Conservation (phyloP, 2,888 invertebrate genomes). For the Plagodis pulveraria region DNA sequence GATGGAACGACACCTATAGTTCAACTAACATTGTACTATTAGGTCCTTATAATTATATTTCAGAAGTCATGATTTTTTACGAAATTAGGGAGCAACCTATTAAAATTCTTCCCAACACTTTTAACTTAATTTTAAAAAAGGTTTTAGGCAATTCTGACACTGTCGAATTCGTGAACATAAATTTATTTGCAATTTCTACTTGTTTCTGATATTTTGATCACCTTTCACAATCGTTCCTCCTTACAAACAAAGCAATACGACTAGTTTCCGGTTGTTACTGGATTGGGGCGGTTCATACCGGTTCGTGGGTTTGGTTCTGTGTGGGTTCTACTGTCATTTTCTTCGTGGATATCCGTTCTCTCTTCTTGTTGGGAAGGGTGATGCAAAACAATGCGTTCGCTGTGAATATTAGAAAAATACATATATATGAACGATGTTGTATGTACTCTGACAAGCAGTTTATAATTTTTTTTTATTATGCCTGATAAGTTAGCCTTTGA, state of each 20-base stretch:
- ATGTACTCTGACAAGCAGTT: too few relatives aligned
- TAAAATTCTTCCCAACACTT: too few relatives aligned
- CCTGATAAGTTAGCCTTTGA: too few relatives aligned
- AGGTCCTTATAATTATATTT: too few relatives aligned
- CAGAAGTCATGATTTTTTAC: too few relatives aligned
- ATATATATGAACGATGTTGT: too few relatives aligned
- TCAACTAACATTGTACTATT: too few relatives aligned
- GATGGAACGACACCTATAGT: too few relatives aligned
- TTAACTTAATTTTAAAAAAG: too few relatives aligned
- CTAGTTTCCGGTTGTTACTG: slow-evolving; percentile 31
- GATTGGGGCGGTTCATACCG: slow-evolving; percentile 61
- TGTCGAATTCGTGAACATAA: background rate
- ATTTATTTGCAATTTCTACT: background rate
- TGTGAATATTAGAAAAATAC: slow-evolving; percentile 42
- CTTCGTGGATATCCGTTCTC: slow-evolving; percentile 41
- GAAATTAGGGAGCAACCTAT: too few relatives aligned
- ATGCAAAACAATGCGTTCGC: slow-evolving; percentile 70
- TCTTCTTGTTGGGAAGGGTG: slow-evolving; percentile 65
- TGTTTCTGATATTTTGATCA: background rate
- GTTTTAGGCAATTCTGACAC: too few relatives aligned
- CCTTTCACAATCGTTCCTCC: slow-evolving; percentile 28
- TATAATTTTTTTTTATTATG: too few relatives aligned
- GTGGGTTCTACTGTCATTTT: slow-evolving; percentile 53
- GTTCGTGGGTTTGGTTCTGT: slow-evolving; percentile 70
- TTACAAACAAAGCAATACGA: slow-evolving; percentile 26